These are phyloP conservation scores for Tragopan temminckii DNA, from an alignment of 2,797 vertebrate genomes.

Conservation along the genomic window DNA sequence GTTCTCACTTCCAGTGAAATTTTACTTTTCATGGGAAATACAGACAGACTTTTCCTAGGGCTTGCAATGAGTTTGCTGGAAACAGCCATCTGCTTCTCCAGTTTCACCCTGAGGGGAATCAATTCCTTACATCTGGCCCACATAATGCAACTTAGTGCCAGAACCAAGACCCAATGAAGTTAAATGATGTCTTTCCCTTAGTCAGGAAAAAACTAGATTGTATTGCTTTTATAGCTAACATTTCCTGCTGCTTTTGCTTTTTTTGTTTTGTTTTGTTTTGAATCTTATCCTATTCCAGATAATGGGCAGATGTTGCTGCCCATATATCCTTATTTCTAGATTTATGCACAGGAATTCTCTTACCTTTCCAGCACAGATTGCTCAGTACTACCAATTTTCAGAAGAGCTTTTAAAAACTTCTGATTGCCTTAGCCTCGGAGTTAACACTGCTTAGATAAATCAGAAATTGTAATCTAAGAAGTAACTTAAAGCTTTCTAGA, in stretches of 20 bases:
- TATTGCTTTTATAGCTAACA: constrained; percentile 60
- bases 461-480: not conserved
- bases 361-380: constrained; percentile 25
- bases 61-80: constrained; percentile 54
- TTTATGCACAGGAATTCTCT: constrained; percentile 47
- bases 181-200: constrained; percentile 75
- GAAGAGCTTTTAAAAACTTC: constrained; percentile 32
- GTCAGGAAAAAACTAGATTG: constrained; percentile 59
- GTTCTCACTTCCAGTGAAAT: constrained; percentile 41
- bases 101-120: constrained; percentile 58
- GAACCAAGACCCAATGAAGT: constrained; percentile 61
- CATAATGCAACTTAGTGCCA: constrained; percentile 55
- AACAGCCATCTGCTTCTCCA: constrained; percentile 66
- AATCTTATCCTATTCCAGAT: constrained; percentile 7
- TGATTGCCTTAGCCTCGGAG: constrained; percentile 10
- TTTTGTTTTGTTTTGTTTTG: not conserved
- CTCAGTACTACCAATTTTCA: constrained; percentile 5
- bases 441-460: constrained; percentile 14
- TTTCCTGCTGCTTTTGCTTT: constrained; percentile 43
- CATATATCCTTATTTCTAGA: constrained; percentile 59
- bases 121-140: constrained; percentile 70
- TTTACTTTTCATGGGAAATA: constrained; percentile 51
- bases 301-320: constrained; percentile 66
- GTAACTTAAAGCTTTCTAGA: not conserved
- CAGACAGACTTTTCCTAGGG: constrained; percentile 31